phyloP scores from a whole-genome alignment of 2,113 vertebrate species.

The Myodes glareolus region DNA sequence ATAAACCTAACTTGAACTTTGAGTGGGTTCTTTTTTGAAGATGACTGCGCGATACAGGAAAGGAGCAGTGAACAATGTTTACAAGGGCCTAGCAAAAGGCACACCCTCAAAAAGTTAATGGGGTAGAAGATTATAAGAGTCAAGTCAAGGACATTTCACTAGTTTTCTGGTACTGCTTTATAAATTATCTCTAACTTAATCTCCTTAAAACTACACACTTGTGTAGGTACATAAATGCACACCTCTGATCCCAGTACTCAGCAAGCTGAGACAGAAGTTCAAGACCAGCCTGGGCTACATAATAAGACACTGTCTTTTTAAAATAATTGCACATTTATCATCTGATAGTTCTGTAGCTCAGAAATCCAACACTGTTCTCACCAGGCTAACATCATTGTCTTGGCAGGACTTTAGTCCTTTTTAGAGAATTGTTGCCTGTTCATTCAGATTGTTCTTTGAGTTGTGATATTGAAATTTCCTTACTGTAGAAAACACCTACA shows the following conservation, averaged over 20 bases:
- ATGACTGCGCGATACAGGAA: background rate
- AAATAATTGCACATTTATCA: background rate
- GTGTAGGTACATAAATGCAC: background rate
- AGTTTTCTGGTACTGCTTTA: background rate
- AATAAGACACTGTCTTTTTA: background rate
- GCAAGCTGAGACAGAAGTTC: background rate
- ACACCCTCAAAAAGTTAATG: constrained; percentile 28
- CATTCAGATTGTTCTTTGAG: background rate
- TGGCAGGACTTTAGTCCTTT: background rate
- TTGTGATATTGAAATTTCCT: background rate
- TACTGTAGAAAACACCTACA: no score
- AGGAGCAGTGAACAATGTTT: background rate
- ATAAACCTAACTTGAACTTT: background rate
- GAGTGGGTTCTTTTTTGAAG: background rate
- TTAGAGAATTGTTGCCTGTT: constrained; percentile 24
- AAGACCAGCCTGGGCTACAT: background rate
- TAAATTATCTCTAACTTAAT: background rate
- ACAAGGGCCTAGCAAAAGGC: background rate
- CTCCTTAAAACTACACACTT: constrained; percentile 17
- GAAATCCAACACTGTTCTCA: background rate
- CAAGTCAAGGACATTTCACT: background rate
- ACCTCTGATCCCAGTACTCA: background rate
- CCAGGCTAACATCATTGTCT: background rate
- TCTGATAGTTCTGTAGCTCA: background rate
- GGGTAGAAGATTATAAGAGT: background rate